These are phyloP conservation scores for Pterois miles DNA, from an alignment of 2,797 vertebrate species.

Conservation along the genomic window DNA sequence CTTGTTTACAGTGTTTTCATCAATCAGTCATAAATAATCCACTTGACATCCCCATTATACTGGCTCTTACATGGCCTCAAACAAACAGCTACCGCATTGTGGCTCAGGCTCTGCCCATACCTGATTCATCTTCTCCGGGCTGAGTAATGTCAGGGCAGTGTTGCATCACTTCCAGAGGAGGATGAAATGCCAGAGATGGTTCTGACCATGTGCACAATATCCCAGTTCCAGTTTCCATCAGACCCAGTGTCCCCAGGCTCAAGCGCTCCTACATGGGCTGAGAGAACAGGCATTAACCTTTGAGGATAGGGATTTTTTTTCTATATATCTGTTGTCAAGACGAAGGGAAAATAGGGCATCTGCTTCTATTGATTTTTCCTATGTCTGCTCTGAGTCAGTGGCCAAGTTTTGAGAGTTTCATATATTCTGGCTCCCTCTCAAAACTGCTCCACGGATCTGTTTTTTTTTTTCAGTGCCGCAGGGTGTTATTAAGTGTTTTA, in stretches of 20 bases:
- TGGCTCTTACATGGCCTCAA: conserved; percentile 8
- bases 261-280: conserved; percentile 47
- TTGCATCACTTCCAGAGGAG: conserved; percentile 69
- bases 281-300: conserved; percentile 76
- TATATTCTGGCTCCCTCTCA: conserved; percentile 58
- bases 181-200: conserved; percentile 74
- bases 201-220: conserved; percentile 60
- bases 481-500: conserved; percentile 56
- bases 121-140: conserved; percentile 53
- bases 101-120: conserved; percentile 17
- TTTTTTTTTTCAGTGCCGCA: conserved; percentile 41
- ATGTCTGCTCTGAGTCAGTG: conserved; percentile 64
- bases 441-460: conserved; percentile 50
- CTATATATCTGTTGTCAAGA: conserved; percentile 59
- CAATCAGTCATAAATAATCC: conserved; percentile 20
- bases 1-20: neutral
- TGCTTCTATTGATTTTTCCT: conserved; percentile 72
- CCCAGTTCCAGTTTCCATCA: conserved; percentile 58
- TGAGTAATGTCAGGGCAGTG: conserved; percentile 56
- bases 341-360: conserved; percentile 70
- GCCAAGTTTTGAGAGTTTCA: conserved; percentile 63
- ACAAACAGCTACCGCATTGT: conserved; percentile 16
- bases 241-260: conserved; percentile 64
- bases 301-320: conserved; percentile 45
- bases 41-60: neutral